Base-by-base conservation (phyloP, 2,113 vertebrate species). In the Edolisoma coerulescens region DNA sequence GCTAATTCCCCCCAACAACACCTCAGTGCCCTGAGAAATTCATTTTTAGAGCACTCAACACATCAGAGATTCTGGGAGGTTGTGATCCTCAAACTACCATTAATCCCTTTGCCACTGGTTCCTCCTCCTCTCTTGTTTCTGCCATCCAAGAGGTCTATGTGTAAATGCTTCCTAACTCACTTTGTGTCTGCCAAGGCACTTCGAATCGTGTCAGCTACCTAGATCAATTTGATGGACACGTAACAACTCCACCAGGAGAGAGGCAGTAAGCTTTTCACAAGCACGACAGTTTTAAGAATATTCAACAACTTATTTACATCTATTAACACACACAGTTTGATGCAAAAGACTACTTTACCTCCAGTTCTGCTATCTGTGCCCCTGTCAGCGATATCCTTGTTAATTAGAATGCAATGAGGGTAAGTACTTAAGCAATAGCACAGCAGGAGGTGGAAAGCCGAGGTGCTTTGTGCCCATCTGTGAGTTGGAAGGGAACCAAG, bases 321-420 rank as follows among this genome's bases (percentile, higher is more conserved):
- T 88, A 75, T 52, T 67, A 75, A 71, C 32, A 84, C 1, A 1
- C 42, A 22, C 14, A 68, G 16, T 68, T 65, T 78, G 20, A 76
- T 47, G 20, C 1, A 1, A 88, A 80, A 94, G 37, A 92, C 11
- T 83, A n/a, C 61, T 54, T 80, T 53, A 68, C 24, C 37, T 92
- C 26, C 49, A 61, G 23, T 85, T 90, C 37, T 65, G 16, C 18
- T 74, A 1, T 65, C 57, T 77, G 24, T 53, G 37, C 17, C 28
- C 19, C 73, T 60, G 17, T 28, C 32, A 91, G 37, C 0, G 0
- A 76, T 24, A 88, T 13, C 16, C 18, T 85, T 1, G 0, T 69
- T 73, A 86, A 85, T 70, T 85, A 86, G n/a, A 75, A 73, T 85
- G 61, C 71, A 88, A 45, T 19, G 20, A 85, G 59, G 32, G 42